Evolutionary conservation across 2,113 vertebrate genomes (phyloP).

Genomic region (Crotalus tigris): DNA sequence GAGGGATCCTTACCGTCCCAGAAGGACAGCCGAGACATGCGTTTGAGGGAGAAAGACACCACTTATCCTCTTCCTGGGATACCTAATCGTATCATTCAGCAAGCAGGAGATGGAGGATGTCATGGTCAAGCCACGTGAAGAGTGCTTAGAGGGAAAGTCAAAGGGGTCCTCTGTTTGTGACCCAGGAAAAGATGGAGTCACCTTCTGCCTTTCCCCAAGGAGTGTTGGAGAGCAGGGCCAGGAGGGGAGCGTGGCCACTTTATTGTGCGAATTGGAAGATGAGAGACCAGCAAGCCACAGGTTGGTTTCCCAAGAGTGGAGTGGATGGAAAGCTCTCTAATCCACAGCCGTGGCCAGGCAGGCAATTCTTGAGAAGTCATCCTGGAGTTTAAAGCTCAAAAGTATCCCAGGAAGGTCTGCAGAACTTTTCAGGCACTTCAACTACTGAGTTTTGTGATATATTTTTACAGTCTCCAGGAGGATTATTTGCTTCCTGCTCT

Average conservation of each 20-base stretch:
- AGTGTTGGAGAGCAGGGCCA: neutral
- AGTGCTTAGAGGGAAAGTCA: neutral
- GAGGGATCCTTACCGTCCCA: neutral
- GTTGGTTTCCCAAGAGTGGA: neutral
- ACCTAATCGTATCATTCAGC: neutral
- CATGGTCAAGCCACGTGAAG: neutral
- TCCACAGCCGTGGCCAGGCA: neutral
- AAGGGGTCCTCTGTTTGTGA: neutral
- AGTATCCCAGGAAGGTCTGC: neutral
- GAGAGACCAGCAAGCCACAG: neutral
- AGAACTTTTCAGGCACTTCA: neutral
- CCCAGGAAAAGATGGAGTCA: neutral
- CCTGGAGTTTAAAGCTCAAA: neutral
- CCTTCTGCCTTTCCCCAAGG: neutral
- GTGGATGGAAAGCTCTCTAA: neutral
- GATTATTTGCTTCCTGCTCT: neutral
- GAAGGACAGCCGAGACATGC: neutral
- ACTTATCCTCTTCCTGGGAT: neutral
- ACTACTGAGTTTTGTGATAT: neutral
- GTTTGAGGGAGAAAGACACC: neutral
- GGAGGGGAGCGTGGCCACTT: neutral
- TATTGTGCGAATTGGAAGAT: neutral
- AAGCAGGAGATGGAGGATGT: neutral
- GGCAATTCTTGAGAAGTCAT: neutral
- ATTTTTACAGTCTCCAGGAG: neutral